phyloP scores from a whole-genome alignment of 2,113 vertebrate genomes.

The Silurus asotus region DNA sequence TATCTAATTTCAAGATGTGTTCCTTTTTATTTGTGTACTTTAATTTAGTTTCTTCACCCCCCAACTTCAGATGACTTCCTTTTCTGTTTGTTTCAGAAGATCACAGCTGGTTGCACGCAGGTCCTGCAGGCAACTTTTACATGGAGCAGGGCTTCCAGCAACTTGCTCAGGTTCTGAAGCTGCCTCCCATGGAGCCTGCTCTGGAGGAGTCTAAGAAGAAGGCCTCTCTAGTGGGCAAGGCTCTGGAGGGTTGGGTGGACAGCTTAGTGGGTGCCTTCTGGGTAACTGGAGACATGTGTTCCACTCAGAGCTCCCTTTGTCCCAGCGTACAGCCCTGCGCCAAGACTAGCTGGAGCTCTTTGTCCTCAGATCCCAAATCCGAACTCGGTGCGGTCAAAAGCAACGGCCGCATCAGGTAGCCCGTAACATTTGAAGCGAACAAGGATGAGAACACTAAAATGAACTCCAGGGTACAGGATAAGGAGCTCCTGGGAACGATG shows the following conservation, averaged over 20 bases:
- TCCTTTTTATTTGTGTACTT: not conserved
- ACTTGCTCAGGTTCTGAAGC: slow-evolving; percentile 82
- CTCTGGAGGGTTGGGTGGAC: slow-evolving; percentile 87
- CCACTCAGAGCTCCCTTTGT: slow-evolving; percentile 73
- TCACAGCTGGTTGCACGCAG: slow-evolving; percentile 86
- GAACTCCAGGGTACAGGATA: not conserved
- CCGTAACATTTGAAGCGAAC: slow-evolving; percentile 48
- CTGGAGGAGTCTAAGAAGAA: slow-evolving; percentile 71
- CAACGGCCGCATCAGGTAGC: slow-evolving; percentile 94
- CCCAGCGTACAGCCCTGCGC: slow-evolving; percentile 77
- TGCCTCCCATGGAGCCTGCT: slow-evolving; percentile 71
- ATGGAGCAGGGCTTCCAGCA: slow-evolving; percentile 95
- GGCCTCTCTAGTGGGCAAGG: slow-evolving; percentile 75
- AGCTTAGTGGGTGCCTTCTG: slow-evolving; percentile 79
- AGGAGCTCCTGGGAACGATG: slow-evolving; percentile 29
- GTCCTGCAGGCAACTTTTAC: slow-evolving; percentile 87
- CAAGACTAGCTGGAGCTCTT: slow-evolving; percentile 89
- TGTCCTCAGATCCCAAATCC: slow-evolving; percentile 93
- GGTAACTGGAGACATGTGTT: slow-evolving; percentile 78
- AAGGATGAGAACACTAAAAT: slow-evolving; percentile 31
- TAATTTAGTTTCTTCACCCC: not conserved
- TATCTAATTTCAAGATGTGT: not conserved
- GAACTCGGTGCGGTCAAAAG: slow-evolving; percentile 88
- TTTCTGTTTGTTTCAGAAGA: slow-evolving; percentile 72
- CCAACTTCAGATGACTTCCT: not conserved